Evolutionary conservation across 1,140 invertebrate genomes (phyloP), one percentile per base, ranked within the genome.

Genomic region (Drosophila chauvacae): DNA sequence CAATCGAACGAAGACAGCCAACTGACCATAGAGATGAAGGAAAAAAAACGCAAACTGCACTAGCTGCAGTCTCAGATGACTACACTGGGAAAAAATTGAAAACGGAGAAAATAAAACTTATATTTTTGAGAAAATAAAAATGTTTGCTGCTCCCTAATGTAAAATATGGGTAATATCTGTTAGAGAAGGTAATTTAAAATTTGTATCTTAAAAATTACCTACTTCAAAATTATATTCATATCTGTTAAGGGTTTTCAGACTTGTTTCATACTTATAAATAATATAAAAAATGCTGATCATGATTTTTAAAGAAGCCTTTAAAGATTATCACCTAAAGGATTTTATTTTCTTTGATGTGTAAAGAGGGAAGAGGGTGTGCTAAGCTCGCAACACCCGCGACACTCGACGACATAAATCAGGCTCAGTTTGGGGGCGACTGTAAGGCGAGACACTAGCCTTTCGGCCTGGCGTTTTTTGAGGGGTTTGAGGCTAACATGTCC

Each of bases 321-420:
- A 26, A 7, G 23, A 58, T 28, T 10, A 33, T 1, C 18, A 18
- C 28, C 6, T 2, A 9, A 9, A 13, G 7, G 2, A 18, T 33
- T n/a, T 18, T 33, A 20, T 33, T 20, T 37, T 55, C 2, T 37
- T 55, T 55, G 1, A 20, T 23, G 61, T 44, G 41, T 56, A 4
- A n/a, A 39, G 45, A 41, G 57, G 63, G 28, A 26, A 50, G 26
- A 20, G 37, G 70, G 37, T 50, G 58, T 56, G 33, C 33, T 39
- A 23, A 60, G 71, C 84, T 82, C 72, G 84, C 84, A 87, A 84
- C 83, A 88, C 83, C 83, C 83, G 83, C 83, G 83, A 88, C 84
- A 88, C 80, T 88, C 79, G 47, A 62, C 77, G 71, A 84, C 80
- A 87, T 87, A 87, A 88, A 87, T 87, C 83, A 88, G 64, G 59